Base-by-base conservation (phyloP, 2,797 vertebrate genomes). In the Typhlichthys subterraneus region DNA sequence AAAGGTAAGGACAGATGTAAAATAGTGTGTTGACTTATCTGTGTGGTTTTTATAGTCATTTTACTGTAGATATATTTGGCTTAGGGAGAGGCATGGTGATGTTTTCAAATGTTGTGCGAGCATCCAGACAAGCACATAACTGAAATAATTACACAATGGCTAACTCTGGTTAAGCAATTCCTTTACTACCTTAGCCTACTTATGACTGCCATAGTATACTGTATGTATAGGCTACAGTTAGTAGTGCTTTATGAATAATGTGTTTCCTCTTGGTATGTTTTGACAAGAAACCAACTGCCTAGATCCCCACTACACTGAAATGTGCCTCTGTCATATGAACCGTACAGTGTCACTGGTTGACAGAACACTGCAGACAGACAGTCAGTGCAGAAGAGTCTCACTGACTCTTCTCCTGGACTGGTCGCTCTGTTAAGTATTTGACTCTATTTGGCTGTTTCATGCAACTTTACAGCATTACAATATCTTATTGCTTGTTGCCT, bases 1-100 rank as follows among this genome's bases (percentile, higher is more conserved):
- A 69, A 72, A 75, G 38, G 38, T 12, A 38, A 12, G 29, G 62
- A 64, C 75, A 78, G 74, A 80, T 80, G 76, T 75, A 75, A 63
- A 66, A 17, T 59, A 57, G 61, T 55, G n/a, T 54, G 58, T 47
- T 33, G 13, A 13, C 1, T 13, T 17, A 1, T 55, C n/a, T 57
- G 15, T 15, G 48, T 23, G n/a, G 5, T 57, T 49, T 7, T 38
- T 49, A 61, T 29, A 53, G 8, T 49, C 13, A 13, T 51, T 45
- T 56, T 60, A 15, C 56, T 69, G 52, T 45, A 63, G 38, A 33
- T 13, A 69, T 14, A 50, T n/a, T 62, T 0, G 59, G 58, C 68
- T 4, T 5, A 58, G 69, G 76, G 46, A 69, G 55, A 12, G 17
- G 31, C 57, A 74, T 69, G 60, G n/a, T 47, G 53, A 53, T 12